Base-by-base conservation (phyloP, 2,113 vertebrate species). In the Archilochus colubris region DNA sequence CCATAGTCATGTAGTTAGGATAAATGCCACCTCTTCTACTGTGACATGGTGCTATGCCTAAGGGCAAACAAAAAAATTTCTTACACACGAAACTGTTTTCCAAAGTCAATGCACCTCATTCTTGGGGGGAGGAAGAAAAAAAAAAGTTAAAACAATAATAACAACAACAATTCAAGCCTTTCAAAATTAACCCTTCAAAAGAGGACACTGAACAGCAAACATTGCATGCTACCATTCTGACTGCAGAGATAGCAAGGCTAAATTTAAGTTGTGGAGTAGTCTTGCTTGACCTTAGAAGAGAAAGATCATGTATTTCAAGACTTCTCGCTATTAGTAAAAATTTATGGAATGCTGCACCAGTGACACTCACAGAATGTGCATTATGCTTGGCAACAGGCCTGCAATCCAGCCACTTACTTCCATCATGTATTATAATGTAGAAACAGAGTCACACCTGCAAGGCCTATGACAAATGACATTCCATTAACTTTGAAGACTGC, bases 391-490 rank as follows among this genome's bases (percentile, higher is more conserved):
- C 94, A 96, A 86, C 50, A 66, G 88, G 82, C 91, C 88, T 91
- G 67, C 88, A 79, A 90, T 61, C 89, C 86, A 91, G 93, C 78
- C 80, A 55, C 82, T 93, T 82, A 77, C 81, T 86, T 90, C 91
- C 80, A 83, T 89, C 96, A 46, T 64, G 28, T 89, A 87, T 96
- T 93, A 96, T 85, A 96, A 95, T 92, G 87, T 40, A 97, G 96
- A 97, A 98, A 98, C 79, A 93, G 94, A 98, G 98, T 97, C 98
- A 98, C 97, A 98, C 98, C 98, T 98, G 97, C 97, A 98, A 96
- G 96, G 72, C 93, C 89, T 95, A 73, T 98, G 98, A 98, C 98
- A 98, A 98, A 98, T 94, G 97, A 98, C 97, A 97, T 98, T 98
- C 98, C 97, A 98, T 98, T 98, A 98, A 98, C 97, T 97, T 97